A percentile compares a stretch with the other conserved stretches of the same genome.
Conservation (phyloP, 2,113 vertebrate species). For the Pipa parva region DNA sequence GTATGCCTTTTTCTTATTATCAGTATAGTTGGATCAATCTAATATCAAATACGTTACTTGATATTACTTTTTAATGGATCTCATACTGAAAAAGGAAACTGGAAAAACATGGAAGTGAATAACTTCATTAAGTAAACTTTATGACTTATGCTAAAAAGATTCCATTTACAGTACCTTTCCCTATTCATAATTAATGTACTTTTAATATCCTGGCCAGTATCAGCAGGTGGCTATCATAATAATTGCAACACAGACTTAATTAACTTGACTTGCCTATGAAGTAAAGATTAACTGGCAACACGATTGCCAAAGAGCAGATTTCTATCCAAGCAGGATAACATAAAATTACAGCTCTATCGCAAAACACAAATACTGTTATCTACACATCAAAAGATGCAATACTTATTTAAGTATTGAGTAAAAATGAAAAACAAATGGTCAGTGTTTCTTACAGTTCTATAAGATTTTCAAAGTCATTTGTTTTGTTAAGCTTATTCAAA, state of each 20-base stretch:
- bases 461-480: no score
- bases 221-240: conserved; percentile 39
- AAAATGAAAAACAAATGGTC: no score
- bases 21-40: no score
- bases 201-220: conserved; percentile 17
- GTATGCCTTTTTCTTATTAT: no score
- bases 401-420: no score
- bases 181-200: conserved; percentile 22
- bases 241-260: conserved; percentile 36
- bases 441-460: no score
- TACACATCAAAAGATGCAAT: no score
- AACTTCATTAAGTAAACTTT: conserved; percentile 25
- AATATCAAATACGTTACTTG: no score
- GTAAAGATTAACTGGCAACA: conserved; percentile 28
- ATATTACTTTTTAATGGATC: background rate
- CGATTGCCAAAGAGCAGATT: background rate
- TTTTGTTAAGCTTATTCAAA: no score
- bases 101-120: background rate
- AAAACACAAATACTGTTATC: no score
- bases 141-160: conserved; percentile 31
- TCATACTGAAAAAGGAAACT: background rate
- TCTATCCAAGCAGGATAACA: background rate
- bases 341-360: background rate
- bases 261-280: conserved; percentile 29
- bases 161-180: conserved; percentile 27